Percentiles rank a stretch among this genome's conserved stretches.
phyloP scores from a whole-genome alignment of 2,113 vertebrate species.

The human region GRCh38 chr16:65592501-65593000 shows the following conservation, averaged over 20 bases:
- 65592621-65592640: background rate
- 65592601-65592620: background rate
- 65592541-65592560: background rate
- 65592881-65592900: background rate
- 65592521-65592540: background rate
- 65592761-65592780: background rate
- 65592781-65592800: background rate
- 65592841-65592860: background rate
- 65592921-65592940: background rate
- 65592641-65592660: background rate
- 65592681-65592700: background rate
- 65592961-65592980: background rate
- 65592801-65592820: background rate
- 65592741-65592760: background rate
- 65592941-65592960: background rate
- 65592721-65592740: background rate
- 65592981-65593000: background rate
- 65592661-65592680: background rate
- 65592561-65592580: too few species aligned
- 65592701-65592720: background rate
- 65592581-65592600: background rate
- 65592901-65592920: background rate
- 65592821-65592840: too few species aligned
- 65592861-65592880: background rate
- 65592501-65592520: background rate